Percentiles rank a stretch among this genome's conserved stretches.
phyloP scores from a whole-genome alignment of 2,888 invertebrate species.

The Aleiodes alternator region DNA sequence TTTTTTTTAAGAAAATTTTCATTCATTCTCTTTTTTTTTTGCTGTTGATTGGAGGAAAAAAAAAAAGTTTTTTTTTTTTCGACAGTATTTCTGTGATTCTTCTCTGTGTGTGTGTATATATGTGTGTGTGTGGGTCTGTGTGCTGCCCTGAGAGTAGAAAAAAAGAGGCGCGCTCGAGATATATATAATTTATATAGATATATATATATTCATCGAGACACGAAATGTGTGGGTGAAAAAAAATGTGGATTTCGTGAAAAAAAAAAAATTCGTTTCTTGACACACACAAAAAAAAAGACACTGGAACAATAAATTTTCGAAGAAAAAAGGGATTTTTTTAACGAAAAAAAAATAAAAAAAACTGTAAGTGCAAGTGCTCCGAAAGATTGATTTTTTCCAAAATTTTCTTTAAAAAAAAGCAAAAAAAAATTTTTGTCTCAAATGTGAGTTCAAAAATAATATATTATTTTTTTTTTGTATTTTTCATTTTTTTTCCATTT shows the following conservation, averaged over 20 bases:
- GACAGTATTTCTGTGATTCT: neutral
- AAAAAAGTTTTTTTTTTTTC: neutral
- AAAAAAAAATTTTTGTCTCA: conserved; percentile 22
- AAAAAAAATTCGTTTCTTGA: too few species aligned
- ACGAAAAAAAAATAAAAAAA: too few species aligned
- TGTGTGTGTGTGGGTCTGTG: too few species aligned
- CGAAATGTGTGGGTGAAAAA: conserved; percentile 29
- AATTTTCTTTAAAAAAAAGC: neutral
- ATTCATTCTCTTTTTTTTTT: conserved; percentile 26
- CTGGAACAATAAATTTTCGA: too few species aligned
- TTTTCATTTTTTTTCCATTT: conserved; percentile 28
- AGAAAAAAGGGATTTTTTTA: too few species aligned
- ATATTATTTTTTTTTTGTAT: conserved; percentile 31
- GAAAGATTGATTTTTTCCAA: neutral
- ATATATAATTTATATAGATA: too few species aligned
- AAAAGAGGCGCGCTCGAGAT: too few species aligned
- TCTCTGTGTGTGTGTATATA: too few species aligned
- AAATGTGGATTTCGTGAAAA: conserved; percentile 4
- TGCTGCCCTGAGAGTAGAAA: too few species aligned
- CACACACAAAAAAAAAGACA: too few species aligned
- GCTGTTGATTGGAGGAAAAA: too few species aligned
- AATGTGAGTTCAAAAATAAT: conserved; percentile 42
- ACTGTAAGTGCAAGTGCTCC: conserved; percentile 25
- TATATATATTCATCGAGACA: neutral
- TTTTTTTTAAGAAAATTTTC: conserved; percentile 39